Conservation (phyloP, 2,113 vertebrate species). For the Nerophis ophidion region DNA sequence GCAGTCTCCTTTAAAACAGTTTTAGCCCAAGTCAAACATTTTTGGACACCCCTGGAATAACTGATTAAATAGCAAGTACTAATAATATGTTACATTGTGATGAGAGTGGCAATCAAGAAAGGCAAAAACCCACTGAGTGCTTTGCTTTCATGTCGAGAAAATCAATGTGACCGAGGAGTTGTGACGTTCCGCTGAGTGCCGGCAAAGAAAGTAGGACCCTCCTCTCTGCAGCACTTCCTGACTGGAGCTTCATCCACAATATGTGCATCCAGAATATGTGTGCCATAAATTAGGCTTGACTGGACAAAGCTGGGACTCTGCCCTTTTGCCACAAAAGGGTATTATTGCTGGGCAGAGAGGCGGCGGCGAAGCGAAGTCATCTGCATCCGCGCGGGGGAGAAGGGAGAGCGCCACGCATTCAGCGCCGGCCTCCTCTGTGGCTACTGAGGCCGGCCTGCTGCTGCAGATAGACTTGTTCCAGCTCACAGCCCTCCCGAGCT, state of each 20-base stretch:
- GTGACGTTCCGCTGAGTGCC: conserved; percentile 64
- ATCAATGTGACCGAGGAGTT: conserved; percentile 58
- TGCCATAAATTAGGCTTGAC: conserved; percentile 75
- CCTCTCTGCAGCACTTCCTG: conserved; percentile 57
- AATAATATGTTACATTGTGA: conserved; percentile 49
- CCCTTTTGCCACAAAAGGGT: conserved; percentile 67
- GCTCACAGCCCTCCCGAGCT: conserved; percentile 63
- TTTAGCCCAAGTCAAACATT: too few relatives aligned
- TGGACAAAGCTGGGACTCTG: conserved; percentile 73
- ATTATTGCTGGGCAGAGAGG: conserved; percentile 64
- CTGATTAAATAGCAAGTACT: conserved; percentile 34
- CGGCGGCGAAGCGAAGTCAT: conserved; percentile 59
- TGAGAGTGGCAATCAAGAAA: conserved; percentile 24
- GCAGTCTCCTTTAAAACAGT: too few relatives aligned
- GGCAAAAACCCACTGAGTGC: conserved; percentile 33
- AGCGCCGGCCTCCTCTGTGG: conserved; percentile 59
- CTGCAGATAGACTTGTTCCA: conserved; percentile 76
- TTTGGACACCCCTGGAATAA: background rate
- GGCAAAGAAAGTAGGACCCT: conserved; percentile 63
- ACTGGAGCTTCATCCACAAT: conserved; percentile 59
- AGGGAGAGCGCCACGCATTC: conserved; percentile 55
- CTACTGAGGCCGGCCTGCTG: conserved; percentile 66
- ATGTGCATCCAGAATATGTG: conserved; percentile 64
- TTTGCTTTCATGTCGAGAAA: conserved; percentile 27
- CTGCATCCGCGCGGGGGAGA: conserved; percentile 66